Evolutionary conservation across 2,797 vertebrate species (phyloP).

Genomic region (Harpagifer antarcticus): DNA sequence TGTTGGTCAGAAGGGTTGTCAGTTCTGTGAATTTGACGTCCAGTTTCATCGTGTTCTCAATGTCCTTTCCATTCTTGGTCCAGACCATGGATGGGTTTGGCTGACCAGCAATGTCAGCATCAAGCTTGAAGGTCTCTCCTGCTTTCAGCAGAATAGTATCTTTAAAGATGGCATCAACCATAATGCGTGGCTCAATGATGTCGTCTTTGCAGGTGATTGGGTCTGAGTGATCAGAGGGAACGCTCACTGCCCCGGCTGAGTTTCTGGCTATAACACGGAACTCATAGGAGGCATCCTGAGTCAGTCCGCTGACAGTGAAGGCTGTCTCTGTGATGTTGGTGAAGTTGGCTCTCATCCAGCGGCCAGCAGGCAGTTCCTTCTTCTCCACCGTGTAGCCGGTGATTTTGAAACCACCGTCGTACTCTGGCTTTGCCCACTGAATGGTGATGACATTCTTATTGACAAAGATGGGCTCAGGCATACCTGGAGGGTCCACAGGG

Average conservation of each 20-base stretch:
- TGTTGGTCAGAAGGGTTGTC: conserved; percentile 91
- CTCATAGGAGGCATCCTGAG: conserved; percentile 94
- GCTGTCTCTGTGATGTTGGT: conserved; percentile 96
- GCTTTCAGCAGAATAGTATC: conserved; percentile 92
- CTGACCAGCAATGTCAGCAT: conserved; percentile 95
- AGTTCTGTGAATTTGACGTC: conserved; percentile 93
- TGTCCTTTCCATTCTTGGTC: conserved; percentile 96
- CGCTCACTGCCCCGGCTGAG: conserved; percentile 93
- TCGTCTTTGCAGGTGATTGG: conserved; percentile 96
- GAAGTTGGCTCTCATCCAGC: conserved; percentile 98
- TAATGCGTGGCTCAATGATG: conserved; percentile 94
- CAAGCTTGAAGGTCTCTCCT: conserved; percentile 94
- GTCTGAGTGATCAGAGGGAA: conserved; percentile 94
- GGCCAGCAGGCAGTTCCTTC: conserved; percentile 92
- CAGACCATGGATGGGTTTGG: conserved; percentile 94
- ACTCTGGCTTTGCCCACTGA: conserved; percentile 97
- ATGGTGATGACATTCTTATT: conserved; percentile 94
- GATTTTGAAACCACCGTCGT: conserved; percentile 98
- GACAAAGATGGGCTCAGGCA: conserved; percentile 91
- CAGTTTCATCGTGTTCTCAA: conserved; percentile 93
- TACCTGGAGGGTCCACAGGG: conserved; percentile 96
- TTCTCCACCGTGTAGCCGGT: conserved; percentile 97
- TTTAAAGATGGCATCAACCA: conserved; percentile 95
- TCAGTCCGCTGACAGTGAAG: conserved; percentile 96
- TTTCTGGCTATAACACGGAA: conserved; percentile 97